A percentile compares a stretch with the other conserved stretches of the same genome.
phyloP scores from a whole-genome alignment of 2,888 invertebrate species.

The Perizoma affinitatum region DNA sequence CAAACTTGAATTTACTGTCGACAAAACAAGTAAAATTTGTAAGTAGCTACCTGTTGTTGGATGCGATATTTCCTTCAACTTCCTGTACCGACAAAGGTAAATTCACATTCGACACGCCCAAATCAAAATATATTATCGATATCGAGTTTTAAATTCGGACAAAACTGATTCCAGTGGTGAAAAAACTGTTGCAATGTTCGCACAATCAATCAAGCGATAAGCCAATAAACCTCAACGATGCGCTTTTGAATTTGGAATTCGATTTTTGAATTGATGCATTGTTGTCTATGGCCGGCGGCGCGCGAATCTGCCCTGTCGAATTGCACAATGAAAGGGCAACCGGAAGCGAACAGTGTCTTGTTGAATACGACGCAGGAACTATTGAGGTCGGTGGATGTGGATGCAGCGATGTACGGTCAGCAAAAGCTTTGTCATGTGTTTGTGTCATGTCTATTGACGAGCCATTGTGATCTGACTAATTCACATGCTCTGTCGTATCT shows the following conservation, averaged over 20 bases:
- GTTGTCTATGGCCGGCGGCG: conserved; percentile 76
- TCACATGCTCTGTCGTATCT: too few species aligned
- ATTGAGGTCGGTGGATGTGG: conserved; percentile 63
- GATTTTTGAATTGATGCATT: conserved; percentile 76
- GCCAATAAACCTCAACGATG: conserved; percentile 85
- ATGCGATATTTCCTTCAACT: conserved; percentile 60
- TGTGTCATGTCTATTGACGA: conserved; percentile 5
- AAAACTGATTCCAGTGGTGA: conserved; percentile 36
- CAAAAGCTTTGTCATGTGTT: conserved; percentile 39
- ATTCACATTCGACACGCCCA: conserved; percentile 78
- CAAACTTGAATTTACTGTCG: conserved; percentile 48
- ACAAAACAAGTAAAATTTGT: conserved; percentile 43
- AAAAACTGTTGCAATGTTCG: conserved; percentile 70
- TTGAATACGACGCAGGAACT: conserved; percentile 75
- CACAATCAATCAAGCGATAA: conserved; percentile 84
- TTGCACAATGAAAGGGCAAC: conserved; percentile 76
- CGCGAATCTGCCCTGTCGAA: conserved; percentile 72
- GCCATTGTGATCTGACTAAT: conserved; percentile 8
- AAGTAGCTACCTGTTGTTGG: conserved; percentile 60
- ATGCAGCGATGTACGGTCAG: conserved; percentile 52
- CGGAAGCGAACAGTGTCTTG: conserved; percentile 80
- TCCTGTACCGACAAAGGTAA: conserved; percentile 75
- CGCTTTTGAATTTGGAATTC: conserved; percentile 81
- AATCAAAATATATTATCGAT: conserved; percentile 81
- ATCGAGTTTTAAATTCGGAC: conserved; percentile 39